Conservation (phyloP, 2,888 invertebrate genomes). For the Oscheius sp. region DNA sequence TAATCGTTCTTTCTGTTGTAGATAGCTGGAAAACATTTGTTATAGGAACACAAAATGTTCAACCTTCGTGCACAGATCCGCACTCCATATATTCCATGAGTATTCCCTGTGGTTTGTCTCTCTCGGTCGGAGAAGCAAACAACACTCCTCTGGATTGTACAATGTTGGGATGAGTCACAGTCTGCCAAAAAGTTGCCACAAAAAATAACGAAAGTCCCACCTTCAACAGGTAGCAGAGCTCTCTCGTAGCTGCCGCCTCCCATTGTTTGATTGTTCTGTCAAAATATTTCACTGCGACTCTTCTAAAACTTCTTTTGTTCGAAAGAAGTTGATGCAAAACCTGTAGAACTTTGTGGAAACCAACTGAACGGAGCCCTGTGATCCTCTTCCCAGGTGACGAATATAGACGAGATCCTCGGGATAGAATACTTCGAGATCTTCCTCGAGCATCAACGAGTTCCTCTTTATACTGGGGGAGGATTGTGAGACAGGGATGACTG, state of each 20-base stretch:
- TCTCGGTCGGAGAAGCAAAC: slow-evolving; percentile 7
- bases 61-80: slow-evolving; percentile 16
- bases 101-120: slow-evolving; percentile 9
- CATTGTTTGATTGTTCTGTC: slow-evolving; percentile 11
- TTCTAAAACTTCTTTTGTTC: background rate
- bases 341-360: slow-evolving; percentile 30
- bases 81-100: slow-evolving; percentile 35
- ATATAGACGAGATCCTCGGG: slow-evolving; percentile 4
- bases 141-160: slow-evolving; percentile 25
- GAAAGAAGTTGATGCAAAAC: background rate
- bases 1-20: background rate
- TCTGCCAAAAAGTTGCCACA: background rate
- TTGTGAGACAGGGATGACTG: background rate
- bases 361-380: slow-evolving; percentile 23
- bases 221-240: slow-evolving; percentile 23
- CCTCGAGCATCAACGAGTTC: slow-evolving; percentile 1
- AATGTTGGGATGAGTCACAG: slow-evolving; percentile 23
- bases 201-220: background rate
- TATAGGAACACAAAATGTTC: background rate
- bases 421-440: slow-evolving; percentile 24
- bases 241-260: slow-evolving; percentile 14
- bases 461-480: background rate
- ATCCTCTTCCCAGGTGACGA: slow-evolving; percentile 10
- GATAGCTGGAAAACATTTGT: background rate
- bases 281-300: slow-evolving; percentile 30